Conservation (phyloP, 2,888 invertebrate genomes). For the Drosophila helvetica region DNA sequence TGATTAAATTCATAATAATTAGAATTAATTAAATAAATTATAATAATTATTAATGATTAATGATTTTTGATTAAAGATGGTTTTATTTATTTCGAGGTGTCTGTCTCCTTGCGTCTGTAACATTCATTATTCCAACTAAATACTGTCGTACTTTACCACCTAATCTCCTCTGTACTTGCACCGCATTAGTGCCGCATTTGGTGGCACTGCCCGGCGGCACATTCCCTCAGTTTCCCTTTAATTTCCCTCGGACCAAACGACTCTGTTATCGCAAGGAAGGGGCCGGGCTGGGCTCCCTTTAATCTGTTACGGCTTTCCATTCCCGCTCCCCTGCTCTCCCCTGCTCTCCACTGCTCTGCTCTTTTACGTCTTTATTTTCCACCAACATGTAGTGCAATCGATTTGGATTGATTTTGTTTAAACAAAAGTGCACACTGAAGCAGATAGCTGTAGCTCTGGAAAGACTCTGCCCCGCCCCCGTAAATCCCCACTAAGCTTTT, state of each 20-base stretch:
- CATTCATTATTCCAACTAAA: neutral
- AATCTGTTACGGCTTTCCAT: constrained; percentile 11
- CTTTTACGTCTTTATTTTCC: constrained; percentile 67
- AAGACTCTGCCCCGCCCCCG: neutral
- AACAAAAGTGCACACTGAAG: constrained; percentile 37
- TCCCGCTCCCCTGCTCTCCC: neutral
- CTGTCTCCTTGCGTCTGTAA: neutral
- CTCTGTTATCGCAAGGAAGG: constrained; percentile 37
- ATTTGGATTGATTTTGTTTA: constrained; percentile 54
- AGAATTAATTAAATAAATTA: no score
- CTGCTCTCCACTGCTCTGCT: constrained; percentile 14
- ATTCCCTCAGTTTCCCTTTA: constrained; percentile 41
- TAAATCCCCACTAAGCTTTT: constrained; percentile 9
- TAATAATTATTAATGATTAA: neutral
- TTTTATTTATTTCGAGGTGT: no score
- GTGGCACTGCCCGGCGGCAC: constrained; percentile 44
- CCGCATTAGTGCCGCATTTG: constrained; percentile 15
- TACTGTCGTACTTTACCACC: constrained; percentile 6
- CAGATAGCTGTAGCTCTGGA: constrained; percentile 6
- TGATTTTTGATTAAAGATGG: neutral
- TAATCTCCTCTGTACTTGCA: constrained; percentile 7
- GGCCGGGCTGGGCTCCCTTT: constrained; percentile 15
- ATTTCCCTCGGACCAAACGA: constrained; percentile 52
- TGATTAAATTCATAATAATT: no score
- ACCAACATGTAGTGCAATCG: constrained; percentile 36